Conservation (phyloP, 2,797 vertebrate species). For the Tapera naevia region DNA sequence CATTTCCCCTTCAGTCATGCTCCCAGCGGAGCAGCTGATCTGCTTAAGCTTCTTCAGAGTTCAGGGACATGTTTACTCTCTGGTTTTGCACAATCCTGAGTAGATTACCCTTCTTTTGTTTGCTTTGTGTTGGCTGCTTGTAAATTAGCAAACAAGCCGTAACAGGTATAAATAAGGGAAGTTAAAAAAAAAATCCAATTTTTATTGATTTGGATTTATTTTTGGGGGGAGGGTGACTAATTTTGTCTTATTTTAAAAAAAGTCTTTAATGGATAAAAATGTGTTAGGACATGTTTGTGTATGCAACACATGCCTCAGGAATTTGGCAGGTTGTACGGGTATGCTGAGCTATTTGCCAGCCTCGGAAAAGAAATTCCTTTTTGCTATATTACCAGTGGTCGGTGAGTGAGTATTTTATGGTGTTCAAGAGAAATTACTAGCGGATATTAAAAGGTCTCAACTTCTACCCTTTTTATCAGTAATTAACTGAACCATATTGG, state of each 20-base stretch:
- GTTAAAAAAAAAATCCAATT: not conserved
- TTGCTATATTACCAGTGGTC: not conserved
- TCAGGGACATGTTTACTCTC: not conserved
- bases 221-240: not conserved
- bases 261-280: not conserved
- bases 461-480: not conserved
- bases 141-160: not conserved
- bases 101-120: not conserved
- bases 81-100: not conserved
- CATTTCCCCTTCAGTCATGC: not conserved
- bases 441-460: not conserved
- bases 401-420: not conserved
- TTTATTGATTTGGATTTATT: not conserved
- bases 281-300: not conserved
- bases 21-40: not conserved
- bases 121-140: not conserved
- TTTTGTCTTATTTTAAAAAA: not conserved
- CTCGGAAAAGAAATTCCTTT: not conserved
- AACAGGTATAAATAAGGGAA: not conserved
- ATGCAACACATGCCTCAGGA: not conserved
- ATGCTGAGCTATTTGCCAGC: not conserved
- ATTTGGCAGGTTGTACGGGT: not conserved
- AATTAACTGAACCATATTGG: not conserved
- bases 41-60: not conserved
- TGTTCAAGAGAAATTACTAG: not conserved